phyloP scores from a whole-genome alignment of 2,113 vertebrate species.

The Spilogale gracilis region DNA sequence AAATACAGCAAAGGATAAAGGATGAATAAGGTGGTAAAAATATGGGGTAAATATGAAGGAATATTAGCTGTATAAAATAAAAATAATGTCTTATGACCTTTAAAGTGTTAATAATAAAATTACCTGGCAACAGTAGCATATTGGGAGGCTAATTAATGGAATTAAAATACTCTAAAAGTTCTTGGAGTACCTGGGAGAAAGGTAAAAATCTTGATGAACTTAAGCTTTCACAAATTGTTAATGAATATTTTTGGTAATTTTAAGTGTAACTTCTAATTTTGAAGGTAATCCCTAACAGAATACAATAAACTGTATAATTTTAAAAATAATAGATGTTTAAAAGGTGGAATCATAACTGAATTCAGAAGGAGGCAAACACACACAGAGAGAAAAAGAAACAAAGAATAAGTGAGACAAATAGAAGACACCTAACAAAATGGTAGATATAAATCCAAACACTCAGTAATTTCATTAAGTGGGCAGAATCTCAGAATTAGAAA shows the following conservation, averaged over 20 bases:
- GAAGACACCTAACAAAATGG: neutral
- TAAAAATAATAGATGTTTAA: neutral
- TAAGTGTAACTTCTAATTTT: neutral
- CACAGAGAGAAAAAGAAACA: neutral
- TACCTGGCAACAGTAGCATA: neutral
- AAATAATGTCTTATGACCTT: neutral
- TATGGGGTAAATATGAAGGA: neutral
- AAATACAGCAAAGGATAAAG: neutral
- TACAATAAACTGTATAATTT: neutral
- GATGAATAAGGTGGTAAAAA: neutral
- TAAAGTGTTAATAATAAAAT: conserved; percentile 32
- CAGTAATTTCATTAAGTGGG: neutral
- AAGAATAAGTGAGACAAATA: neutral
- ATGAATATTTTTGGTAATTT: neutral
- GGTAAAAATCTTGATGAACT: neutral
- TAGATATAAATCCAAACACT: neutral
- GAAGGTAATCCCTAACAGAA: neutral
- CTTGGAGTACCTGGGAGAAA: neutral
- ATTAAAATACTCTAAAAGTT: neutral
- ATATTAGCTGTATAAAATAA: neutral
- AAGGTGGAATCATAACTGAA: neutral
- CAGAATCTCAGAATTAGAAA: neutral
- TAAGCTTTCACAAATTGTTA: neutral
- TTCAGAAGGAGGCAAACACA: neutral
- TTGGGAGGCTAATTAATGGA: neutral